phyloP scores from a whole-genome alignment of 2,113 vertebrate genomes.

The Catagonus wagneri region DNA sequence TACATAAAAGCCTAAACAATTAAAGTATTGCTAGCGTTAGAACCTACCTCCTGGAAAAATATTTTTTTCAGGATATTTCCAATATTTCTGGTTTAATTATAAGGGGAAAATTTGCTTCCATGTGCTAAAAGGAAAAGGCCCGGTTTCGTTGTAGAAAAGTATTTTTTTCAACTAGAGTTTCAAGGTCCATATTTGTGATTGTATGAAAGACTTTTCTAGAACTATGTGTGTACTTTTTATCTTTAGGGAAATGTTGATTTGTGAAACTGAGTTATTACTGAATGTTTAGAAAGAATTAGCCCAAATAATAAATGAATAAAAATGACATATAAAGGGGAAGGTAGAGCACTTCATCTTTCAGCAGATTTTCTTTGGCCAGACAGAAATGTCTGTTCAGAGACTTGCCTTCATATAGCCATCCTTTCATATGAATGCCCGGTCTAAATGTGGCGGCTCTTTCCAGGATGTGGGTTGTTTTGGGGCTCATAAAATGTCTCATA shows the following conservation, averaged over 20 bases:
- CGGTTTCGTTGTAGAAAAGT: not conserved
- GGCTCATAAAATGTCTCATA: constrained; percentile 74
- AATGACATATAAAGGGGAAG: not conserved
- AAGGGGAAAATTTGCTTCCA: not conserved
- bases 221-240: not conserved
- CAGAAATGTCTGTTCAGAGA: constrained; percentile 16
- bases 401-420: not conserved
- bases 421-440: constrained; percentile 54
- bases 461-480: constrained; percentile 74
- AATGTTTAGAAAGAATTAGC: constrained; percentile 36
- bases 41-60: not conserved
- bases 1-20: constrained; percentile 37
- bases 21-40: not conserved
- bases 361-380: constrained; percentile 48
- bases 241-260: not conserved
- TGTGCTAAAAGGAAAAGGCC: not conserved
- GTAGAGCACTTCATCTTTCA: constrained; percentile 14
- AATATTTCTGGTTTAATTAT: not conserved
- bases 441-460: constrained; percentile 58
- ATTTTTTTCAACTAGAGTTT: constrained; percentile 12
- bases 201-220: not conserved
- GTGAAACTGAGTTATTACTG: constrained; percentile 1
- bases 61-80: constrained; percentile 2
- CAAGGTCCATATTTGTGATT: constrained; percentile 5
- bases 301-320: constrained; percentile 59